A percentile compares a stretch with the other conserved stretches of the same genome.
phyloP scores from a whole-genome alignment of 1,140 invertebrate genomes.

The Zaprionus camerounensis region DNA sequence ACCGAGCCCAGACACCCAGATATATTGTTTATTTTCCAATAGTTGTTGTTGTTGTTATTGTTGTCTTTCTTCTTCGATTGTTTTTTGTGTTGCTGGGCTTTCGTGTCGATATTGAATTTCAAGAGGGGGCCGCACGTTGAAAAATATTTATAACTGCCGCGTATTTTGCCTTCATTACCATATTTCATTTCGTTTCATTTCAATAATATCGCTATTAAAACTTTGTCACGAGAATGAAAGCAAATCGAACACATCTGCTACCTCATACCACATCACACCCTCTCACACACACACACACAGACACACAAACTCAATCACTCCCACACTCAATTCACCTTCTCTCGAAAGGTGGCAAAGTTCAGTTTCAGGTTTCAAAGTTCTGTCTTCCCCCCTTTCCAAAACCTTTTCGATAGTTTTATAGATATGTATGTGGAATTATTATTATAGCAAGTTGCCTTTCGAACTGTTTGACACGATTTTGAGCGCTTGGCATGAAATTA shows the following conservation, averaged over 20 bases:
- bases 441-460: slow-evolving; percentile 51
- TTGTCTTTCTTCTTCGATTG: slow-evolving; percentile 35
- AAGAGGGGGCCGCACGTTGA: slow-evolving; percentile 7
- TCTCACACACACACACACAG: background rate
- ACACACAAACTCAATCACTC: background rate
- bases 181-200: slow-evolving; percentile 70
- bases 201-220: slow-evolving; percentile 84
- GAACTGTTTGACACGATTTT: slow-evolving; percentile 75
- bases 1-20: slow-evolving; percentile 29
- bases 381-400: background rate
- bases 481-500: slow-evolving; percentile 48
- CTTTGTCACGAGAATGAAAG: slow-evolving; percentile 81
- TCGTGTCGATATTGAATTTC: slow-evolving; percentile 53
- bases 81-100: slow-evolving; percentile 37
- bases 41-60: slow-evolving; percentile 15
- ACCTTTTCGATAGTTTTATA: slow-evolving; percentile 58
- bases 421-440: slow-evolving; percentile 40
- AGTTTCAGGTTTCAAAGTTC: slow-evolving; percentile 61
- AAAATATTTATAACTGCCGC: slow-evolving; percentile 57
- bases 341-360: slow-evolving; percentile 39
- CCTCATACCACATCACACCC: no score
- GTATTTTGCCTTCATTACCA: slow-evolving; percentile 76
- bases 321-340: background rate
- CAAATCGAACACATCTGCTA: slow-evolving; percentile 46
- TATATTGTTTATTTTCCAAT: slow-evolving; percentile 32